A percentile compares a stretch with the other conserved stretches of the same genome.
phyloP scores from a whole-genome alignment of 2,113 vertebrate species.

The Boleophthalmus pectinirostris region DNA sequence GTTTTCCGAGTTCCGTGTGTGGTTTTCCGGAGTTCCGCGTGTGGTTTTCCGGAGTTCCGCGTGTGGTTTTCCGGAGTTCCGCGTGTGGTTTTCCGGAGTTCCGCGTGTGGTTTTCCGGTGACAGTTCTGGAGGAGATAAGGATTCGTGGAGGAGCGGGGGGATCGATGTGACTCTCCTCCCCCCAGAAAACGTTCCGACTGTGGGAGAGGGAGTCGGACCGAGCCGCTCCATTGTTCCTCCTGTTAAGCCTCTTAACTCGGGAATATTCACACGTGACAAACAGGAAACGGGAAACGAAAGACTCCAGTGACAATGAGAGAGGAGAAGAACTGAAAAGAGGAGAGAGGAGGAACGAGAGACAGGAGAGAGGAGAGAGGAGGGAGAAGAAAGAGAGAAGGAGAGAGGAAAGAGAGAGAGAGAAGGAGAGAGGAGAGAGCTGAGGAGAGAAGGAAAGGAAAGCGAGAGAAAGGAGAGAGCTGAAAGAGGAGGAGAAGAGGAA shows the following conservation, averaged over 20 bases:
- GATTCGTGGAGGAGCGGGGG: slow-evolving; percentile 28
- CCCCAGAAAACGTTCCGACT: slow-evolving; percentile 51
- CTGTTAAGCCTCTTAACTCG: slow-evolving; percentile 79
- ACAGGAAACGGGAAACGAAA: slow-evolving; percentile 38
- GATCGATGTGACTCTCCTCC: slow-evolving; percentile 54
- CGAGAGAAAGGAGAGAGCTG: no score
- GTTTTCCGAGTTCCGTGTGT: no score
- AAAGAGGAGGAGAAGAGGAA: no score
- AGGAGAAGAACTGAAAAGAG: slow-evolving; percentile 12
- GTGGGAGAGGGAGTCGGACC: slow-evolving; percentile 76
- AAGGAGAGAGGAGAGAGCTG: no score
- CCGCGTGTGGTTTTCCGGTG: neutral
- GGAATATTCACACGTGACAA: slow-evolving; percentile 80
- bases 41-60: no score
- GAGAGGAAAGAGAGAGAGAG: no score
- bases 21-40: no score
- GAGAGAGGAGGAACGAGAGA: slow-evolving; percentile 25
- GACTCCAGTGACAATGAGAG: slow-evolving; percentile 49
- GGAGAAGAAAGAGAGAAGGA: no score
- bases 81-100: no score
- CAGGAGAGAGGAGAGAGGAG: slow-evolving; percentile 20
- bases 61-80: no score
- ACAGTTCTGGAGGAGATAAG: slow-evolving; percentile 21
- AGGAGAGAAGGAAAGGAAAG: no score
- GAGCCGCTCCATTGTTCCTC: slow-evolving; percentile 79